These are phyloP conservation scores for Sebastes hopkinsi DNA, from an alignment of 2,797 vertebrate species.

Conservation along the genomic window DNA sequence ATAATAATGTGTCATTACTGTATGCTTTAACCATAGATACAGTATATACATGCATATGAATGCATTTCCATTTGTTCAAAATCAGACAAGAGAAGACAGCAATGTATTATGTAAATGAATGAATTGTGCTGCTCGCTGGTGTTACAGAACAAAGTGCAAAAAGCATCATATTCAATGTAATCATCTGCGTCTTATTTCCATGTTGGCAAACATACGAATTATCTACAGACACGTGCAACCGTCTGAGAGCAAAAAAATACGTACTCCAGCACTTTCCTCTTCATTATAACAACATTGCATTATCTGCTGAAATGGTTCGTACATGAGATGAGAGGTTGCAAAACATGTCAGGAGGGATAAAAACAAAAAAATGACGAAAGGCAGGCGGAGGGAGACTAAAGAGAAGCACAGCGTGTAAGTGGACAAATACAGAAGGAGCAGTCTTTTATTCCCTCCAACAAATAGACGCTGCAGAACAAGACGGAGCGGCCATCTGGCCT, in stretches of 20 bases:
- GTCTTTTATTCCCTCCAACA: slow-evolving; percentile 71
- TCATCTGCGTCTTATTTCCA: not conserved
- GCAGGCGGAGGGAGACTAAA: slow-evolving; percentile 51
- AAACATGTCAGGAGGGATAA: slow-evolving; percentile 30
- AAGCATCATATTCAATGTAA: slow-evolving; percentile 3
- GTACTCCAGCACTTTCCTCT: slow-evolving; percentile 42
- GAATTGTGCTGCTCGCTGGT: not conserved
- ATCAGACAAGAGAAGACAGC: not conserved
- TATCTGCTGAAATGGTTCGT: slow-evolving; percentile 47
- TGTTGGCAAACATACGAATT: slow-evolving; percentile 28
- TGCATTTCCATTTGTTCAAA: not conserved
- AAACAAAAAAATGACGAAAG: slow-evolving; percentile 33
- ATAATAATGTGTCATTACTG: slow-evolving; percentile 41
- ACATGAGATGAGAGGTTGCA: slow-evolving; percentile 45
- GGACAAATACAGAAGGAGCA: slow-evolving; percentile 60
- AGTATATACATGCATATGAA: not conserved
- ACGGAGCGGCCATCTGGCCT: slow-evolving; percentile 82
- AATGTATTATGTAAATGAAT: not conserved
- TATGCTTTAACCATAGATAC: not conserved
- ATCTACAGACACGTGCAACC: not conserved
- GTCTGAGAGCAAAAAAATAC: slow-evolving; percentile 20
- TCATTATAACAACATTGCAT: slow-evolving; percentile 37
- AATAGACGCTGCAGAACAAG: slow-evolving; percentile 76
- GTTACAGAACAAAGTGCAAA: not conserved
- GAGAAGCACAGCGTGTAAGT: slow-evolving; percentile 57